phyloP scores from a whole-genome alignment of 2,888 invertebrate species.

The Sepioteuthis lessoniana region DNA sequence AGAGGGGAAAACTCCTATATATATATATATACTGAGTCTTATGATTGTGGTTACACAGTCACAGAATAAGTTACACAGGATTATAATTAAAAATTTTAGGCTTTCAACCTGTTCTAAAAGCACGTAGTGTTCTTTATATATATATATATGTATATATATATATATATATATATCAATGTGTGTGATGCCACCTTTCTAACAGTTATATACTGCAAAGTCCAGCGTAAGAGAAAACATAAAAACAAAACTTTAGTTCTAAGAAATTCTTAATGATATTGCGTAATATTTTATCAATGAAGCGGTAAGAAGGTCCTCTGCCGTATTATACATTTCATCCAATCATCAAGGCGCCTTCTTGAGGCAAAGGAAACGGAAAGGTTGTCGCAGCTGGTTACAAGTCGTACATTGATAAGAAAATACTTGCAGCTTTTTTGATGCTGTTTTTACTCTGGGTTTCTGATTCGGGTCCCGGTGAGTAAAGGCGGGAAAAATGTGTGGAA shows the following conservation, averaged over 20 bases:
- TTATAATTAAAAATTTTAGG: too few relatives aligned
- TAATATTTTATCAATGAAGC: background rate
- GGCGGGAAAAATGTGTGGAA: too few relatives aligned
- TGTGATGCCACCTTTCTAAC: too few relatives aligned
- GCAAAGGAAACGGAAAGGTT: background rate
- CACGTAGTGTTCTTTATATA: too few relatives aligned
- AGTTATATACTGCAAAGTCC: background rate
- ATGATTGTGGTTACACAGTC: too few relatives aligned
- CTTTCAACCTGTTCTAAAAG: too few relatives aligned
- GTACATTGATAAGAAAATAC: background rate
- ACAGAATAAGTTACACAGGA: too few relatives aligned
- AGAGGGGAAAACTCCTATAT: too few relatives aligned
- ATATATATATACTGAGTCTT: too few relatives aligned
- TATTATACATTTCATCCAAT: background rate
- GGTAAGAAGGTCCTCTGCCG: background rate
- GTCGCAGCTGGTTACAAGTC: background rate
- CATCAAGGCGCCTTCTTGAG: background rate
- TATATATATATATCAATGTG: too few relatives aligned
- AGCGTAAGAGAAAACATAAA: background rate
- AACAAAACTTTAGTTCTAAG: background rate
- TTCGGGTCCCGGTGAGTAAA: background rate
- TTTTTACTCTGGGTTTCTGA: background rate
- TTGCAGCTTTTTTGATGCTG: background rate
- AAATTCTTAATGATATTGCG: background rate
- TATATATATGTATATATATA: too few relatives aligned